Percentiles rank a stretch among this genome's conserved stretches.
Evolutionary conservation across 2,888 invertebrate genomes (phyloP).

Genomic region (Cerastoderma edule): DNA sequence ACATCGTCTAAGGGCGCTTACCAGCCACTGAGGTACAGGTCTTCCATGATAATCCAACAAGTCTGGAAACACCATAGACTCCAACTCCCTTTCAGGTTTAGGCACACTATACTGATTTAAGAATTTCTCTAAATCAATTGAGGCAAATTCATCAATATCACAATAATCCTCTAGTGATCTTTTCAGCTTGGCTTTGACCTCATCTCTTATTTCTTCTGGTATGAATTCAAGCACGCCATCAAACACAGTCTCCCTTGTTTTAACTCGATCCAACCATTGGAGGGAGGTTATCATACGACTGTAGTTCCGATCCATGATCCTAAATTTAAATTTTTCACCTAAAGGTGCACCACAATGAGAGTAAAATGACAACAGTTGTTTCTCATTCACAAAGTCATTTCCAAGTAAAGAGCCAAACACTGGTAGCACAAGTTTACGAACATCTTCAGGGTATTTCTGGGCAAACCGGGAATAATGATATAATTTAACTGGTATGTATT

Average conservation of each 20-base stretch:
- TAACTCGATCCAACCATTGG: conserved; percentile 90
- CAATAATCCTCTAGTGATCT: conserved; percentile 78
- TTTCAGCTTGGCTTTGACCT: conserved; percentile 67
- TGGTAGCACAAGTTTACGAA: conserved; percentile 89
- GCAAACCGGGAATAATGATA: conserved; percentile 90
- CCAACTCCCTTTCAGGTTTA: conserved; percentile 9
- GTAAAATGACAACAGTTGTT: conserved; percentile 89
- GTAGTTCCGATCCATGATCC: conserved; percentile 83
- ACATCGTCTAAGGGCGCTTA: conserved; percentile 87
- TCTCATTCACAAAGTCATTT: conserved; percentile 92
- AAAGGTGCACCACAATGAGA: conserved; percentile 85
- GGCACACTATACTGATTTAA: conserved; percentile 1
- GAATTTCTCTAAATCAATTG: conserved; percentile 38
- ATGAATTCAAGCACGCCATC: conserved; percentile 84
- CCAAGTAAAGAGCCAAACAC: conserved; percentile 93
- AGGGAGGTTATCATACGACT: conserved; percentile 89
- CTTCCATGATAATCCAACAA: conserved; percentile 59
- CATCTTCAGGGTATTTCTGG: conserved; percentile 86
- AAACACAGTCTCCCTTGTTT: conserved; percentile 88
- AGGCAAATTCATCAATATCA: conserved; percentile 39
- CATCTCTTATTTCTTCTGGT: conserved; percentile 64
- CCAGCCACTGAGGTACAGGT: conserved; percentile 87
- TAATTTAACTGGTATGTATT: conserved; percentile 84
- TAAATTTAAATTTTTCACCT: conserved; percentile 71
- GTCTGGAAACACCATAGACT: conserved; percentile 20